Percentiles rank a stretch among this genome's conserved stretches.
Conservation (phyloP, 2,113 vertebrate genomes). For the Henicopernis longicauda region DNA sequence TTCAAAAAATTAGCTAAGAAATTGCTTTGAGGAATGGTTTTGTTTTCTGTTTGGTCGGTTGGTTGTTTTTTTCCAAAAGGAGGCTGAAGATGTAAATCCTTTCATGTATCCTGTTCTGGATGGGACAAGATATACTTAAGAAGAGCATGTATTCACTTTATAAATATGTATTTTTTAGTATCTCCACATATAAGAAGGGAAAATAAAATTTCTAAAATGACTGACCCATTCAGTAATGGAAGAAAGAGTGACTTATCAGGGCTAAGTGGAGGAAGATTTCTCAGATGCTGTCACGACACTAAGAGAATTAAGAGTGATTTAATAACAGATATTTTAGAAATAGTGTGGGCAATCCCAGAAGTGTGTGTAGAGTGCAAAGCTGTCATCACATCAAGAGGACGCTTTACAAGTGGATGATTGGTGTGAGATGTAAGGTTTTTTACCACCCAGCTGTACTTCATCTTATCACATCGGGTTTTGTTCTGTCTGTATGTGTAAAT, state of each 20-base stretch:
- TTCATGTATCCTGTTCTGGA: neutral
- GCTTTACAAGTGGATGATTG: neutral
- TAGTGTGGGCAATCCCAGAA: neutral
- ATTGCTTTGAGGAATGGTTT: neutral
- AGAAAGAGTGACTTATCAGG: neutral
- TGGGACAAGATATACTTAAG: neutral
- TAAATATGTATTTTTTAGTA: neutral
- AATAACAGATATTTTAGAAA: neutral
- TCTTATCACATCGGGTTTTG: neutral
- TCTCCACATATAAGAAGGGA: neutral
- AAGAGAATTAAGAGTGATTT: neutral
- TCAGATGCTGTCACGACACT: neutral
- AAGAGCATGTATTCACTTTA: neutral
- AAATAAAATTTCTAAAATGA: neutral
- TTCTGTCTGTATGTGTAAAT: neutral
- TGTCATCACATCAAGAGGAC: neutral
- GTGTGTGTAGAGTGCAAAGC: neutral
- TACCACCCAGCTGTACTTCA: neutral
- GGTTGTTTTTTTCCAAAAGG: neutral
- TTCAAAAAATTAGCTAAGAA: neutral
- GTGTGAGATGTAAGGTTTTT: neutral
- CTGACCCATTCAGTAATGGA: neutral
- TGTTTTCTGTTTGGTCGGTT: neutral
- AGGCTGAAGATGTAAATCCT: neutral
- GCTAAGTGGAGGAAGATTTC: neutral